Conservation (phyloP, 2,113 vertebrate genomes). For the Pomatostomus ruficeps region DNA sequence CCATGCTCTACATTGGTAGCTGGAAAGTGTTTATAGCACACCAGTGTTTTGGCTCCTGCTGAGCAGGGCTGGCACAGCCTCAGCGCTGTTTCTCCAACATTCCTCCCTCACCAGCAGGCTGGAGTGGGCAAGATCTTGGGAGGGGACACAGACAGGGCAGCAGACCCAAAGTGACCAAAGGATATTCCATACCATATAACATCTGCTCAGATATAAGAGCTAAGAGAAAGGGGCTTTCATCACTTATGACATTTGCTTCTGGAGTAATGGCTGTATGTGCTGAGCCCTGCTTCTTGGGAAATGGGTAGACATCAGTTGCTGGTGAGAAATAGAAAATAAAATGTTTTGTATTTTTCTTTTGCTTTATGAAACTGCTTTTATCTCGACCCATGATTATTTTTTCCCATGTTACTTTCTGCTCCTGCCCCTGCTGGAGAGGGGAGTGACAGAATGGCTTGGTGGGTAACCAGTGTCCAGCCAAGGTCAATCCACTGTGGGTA, state of each 20-base stretch:
- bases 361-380: not conserved
- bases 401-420: not conserved
- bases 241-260: not conserved
- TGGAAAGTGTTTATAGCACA: not conserved
- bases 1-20: not conserved
- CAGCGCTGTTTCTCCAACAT: not conserved
- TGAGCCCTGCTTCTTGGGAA: not conserved
- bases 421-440: not conserved
- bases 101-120: not conserved
- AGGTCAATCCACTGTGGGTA: not conserved
- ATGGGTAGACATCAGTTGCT: not conserved
- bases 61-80: not conserved
- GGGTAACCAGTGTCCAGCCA: not conserved
- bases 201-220: not conserved
- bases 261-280: not conserved
- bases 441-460: not conserved
- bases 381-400: not conserved
- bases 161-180: not conserved
- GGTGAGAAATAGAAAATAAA: not conserved
- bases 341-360: not conserved
- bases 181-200: not conserved
- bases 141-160: no score
- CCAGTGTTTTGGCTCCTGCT: not conserved
- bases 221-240: not conserved
- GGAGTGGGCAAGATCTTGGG: not conserved